Evolutionary conservation across 2,888 invertebrate species (phyloP), one percentile per base, ranked within the genome.

Genomic region (Leptopterna dolabrata): DNA sequence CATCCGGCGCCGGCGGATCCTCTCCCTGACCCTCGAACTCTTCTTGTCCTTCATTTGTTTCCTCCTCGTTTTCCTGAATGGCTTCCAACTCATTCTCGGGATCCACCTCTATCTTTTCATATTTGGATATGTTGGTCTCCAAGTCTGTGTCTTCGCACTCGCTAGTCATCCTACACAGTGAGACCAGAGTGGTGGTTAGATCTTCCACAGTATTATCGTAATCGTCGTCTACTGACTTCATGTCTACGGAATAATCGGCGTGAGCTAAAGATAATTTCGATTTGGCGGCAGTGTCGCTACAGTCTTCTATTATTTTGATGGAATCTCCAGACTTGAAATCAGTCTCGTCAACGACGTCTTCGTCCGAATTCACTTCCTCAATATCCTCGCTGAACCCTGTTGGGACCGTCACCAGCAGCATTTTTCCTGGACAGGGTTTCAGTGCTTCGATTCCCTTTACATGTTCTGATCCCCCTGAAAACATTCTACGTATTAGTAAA

Each of bases 331-430:
- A 2, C 83, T 83, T 88, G 76, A 87, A 85, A 85, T 83, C 87
- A 88, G 78, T 85, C 78, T 89, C 83, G 70, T 89, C 87, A 29
- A 36, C 73, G 70, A 88, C 88, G 24, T 87, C 87, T 30, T 89
- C 88, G 47, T 86, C 87, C 19, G 83, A 86, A 41, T 83, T 63
- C 24, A 78, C 47, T 27, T 88, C 88, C n/a, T 87, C 87, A n/a
- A 80, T n/a, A 43, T 89, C 88, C 27, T 84, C 78, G 41, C 78
- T 86, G 86, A 83, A 88, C 30, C 88, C 88, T 9, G 88, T 87
- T 51, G 88, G 88, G 36, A 89, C 88, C 7, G 86, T 89, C 24
- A 89, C 88, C 47, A 88, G 81, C 27, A 89, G 88, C 19, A 87
- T 81, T 88, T 88, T 88, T 14, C 73, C 43, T 19, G 85, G 85